Evolutionary conservation across 2,113 vertebrate species (phyloP).

Genomic region (Dipodomys ordii): DNA sequence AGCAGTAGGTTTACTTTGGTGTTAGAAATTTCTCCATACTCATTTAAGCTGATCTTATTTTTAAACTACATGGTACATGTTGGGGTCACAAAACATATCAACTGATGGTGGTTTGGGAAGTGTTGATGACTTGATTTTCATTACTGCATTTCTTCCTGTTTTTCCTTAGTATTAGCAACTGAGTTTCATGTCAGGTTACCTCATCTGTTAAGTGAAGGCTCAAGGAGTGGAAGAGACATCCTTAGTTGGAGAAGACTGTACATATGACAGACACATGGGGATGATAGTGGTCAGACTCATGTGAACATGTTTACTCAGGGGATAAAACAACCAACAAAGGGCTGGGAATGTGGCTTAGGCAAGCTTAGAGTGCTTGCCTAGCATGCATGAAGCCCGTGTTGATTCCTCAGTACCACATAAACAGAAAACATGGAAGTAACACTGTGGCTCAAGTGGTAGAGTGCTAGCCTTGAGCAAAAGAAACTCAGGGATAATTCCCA

Average conservation of each 20-base stretch:
- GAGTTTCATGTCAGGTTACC: neutral
- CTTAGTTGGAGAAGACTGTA: neutral
- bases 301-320: neutral
- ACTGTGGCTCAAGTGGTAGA: no score
- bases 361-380: no score
- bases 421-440: no score
- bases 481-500: no score
- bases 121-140: neutral
- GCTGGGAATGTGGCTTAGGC: no score
- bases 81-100: neutral
- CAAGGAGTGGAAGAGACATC: neutral
- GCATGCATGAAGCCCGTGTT: no score
- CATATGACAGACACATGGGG: neutral
- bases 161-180: neutral
- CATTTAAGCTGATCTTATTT: neutral
- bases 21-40: neutral
- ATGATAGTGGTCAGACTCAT: no score
- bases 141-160: conserved; percentile 12
- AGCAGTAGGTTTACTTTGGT: neutral
- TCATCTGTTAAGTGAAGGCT: neutral
- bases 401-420: no score
- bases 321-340: neutral
- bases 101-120: neutral
- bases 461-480: no score
- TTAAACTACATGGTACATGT: neutral